These are phyloP conservation scores for Pseudochaenichthys georgianus DNA, from an alignment of 2,797 vertebrate genomes.

Conservation along the genomic window DNA sequence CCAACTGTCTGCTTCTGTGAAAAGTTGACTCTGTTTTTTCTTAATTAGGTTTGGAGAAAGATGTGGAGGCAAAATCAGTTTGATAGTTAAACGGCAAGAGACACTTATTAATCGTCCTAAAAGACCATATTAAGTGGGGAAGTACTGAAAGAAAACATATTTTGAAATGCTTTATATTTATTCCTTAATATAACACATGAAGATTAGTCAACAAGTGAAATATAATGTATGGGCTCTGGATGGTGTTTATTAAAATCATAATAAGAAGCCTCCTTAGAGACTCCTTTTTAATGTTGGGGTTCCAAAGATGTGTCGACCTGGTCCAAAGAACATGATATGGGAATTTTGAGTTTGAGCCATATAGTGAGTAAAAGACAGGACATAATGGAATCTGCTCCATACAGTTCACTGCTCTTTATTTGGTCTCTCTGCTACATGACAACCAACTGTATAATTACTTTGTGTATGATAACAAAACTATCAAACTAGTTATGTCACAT, in stretches of 20 bases:
- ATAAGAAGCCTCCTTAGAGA: background rate
- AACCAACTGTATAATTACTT: too few relatives aligned
- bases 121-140: background rate
- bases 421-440: too few relatives aligned
- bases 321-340: background rate
- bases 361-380: background rate
- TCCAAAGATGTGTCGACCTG: background rate
- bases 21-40: conserved; percentile 13
- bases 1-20: conserved; percentile 58
- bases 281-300: background rate
- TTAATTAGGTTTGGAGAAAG: background rate
- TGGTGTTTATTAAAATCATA: background rate
- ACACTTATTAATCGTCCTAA: background rate
- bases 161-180: background rate
- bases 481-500: background rate
- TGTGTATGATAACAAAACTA: too few relatives aligned
- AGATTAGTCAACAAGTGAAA: background rate
- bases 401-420: too few relatives aligned
- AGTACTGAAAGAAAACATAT: background rate
- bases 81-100: background rate
- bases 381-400: too few relatives aligned
- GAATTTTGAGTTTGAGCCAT: background rate
- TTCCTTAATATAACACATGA: background rate
- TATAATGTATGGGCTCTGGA: background rate
- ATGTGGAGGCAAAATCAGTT: background rate